phyloP scores from a whole-genome alignment of 2,888 invertebrate species.

The Conops quadrifasciatus region DNA sequence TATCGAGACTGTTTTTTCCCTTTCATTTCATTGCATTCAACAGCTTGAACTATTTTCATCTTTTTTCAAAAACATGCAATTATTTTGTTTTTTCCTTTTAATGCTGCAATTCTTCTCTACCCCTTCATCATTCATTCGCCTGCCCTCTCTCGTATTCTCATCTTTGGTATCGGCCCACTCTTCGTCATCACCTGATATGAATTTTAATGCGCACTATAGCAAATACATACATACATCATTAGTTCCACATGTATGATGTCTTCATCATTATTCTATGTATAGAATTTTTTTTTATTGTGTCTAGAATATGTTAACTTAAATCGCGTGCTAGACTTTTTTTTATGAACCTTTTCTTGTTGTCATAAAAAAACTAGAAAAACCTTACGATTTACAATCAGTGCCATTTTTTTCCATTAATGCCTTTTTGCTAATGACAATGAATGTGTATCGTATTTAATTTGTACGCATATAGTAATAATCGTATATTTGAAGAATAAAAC shows the following conservation, averaged over 20 bases:
- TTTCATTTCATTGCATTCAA: background rate
- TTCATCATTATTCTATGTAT: background rate
- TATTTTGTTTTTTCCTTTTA: background rate
- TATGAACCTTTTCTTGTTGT: too few species aligned
- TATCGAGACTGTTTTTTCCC: background rate
- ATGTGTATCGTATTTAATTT: too few species aligned
- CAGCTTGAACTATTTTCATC: conserved; percentile 6
- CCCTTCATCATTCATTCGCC: background rate
- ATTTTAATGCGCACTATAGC: background rate
- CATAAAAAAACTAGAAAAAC: too few species aligned
- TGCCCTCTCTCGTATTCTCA: background rate
- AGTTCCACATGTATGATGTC: background rate
- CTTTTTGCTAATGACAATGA: too few species aligned
- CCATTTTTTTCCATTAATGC: too few species aligned
- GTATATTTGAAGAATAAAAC: too few species aligned
- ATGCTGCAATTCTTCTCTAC: background rate
- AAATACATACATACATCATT: background rate
- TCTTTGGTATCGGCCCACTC: too few species aligned
- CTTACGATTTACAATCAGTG: too few species aligned
- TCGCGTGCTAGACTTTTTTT: background rate
- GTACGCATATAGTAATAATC: too few species aligned
- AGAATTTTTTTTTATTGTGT: background rate
- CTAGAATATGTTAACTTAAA: background rate
- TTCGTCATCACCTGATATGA: too few species aligned
- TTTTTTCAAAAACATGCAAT: background rate